Percentiles rank a stretch among this genome's conserved stretches.
Evolutionary conservation across 2,797 vertebrate genomes (phyloP).

Genomic region (Otus scops): DNA sequence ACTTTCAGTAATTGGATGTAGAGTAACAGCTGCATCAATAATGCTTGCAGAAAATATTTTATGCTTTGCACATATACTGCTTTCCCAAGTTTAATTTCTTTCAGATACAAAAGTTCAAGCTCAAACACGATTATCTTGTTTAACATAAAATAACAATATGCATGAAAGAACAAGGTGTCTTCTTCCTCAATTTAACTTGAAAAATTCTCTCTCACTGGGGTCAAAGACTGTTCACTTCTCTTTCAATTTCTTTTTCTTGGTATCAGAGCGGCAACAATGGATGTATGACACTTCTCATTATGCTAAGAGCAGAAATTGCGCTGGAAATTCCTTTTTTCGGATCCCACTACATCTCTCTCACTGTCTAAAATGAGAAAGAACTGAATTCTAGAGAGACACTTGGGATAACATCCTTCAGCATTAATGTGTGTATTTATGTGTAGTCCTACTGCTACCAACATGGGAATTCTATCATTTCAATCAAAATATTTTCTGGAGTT

Average conservation of each 20-base stretch:
- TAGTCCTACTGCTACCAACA: background rate
- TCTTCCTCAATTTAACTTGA: background rate
- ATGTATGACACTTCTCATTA: background rate
- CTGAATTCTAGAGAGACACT: background rate
- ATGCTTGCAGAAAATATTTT: background rate
- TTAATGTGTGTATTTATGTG: fast-evolving
- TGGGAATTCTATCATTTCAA: background rate
- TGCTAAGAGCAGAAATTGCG: background rate
- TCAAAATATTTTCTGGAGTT: background rate
- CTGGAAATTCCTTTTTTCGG: background rate
- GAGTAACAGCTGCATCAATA: background rate
- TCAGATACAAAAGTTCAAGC: background rate
- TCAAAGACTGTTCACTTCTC: background rate
- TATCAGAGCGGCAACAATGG: fast-evolving
- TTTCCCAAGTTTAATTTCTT: background rate
- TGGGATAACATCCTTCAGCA: background rate
- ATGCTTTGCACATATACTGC: background rate
- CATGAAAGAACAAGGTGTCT: background rate
- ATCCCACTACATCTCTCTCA: background rate
- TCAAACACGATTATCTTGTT: background rate
- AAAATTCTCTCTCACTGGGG: background rate
- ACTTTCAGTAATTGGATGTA: background rate
- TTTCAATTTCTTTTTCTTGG: background rate
- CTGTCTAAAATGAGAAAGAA: background rate
- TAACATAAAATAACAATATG: background rate